Evolutionary conservation across 2,797 vertebrate genomes (phyloP).

Genomic region (Melanotaenia boesemani): DNA sequence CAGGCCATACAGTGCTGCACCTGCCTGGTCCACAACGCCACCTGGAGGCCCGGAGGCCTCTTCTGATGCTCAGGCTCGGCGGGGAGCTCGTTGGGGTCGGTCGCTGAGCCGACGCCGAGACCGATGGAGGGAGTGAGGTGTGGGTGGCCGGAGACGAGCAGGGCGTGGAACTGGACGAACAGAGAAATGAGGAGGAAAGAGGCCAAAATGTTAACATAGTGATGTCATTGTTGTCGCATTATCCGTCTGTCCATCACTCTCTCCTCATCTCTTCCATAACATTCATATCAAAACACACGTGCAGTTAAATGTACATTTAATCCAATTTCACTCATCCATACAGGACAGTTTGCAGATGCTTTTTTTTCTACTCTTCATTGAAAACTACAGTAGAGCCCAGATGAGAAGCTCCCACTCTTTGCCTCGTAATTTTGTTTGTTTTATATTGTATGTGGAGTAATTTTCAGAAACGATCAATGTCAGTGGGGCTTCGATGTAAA

Average conservation of each 20-base stretch:
- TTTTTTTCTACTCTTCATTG: neutral
- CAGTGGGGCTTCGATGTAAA: slow-evolving; percentile 11
- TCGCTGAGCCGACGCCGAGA: slow-evolving; percentile 36
- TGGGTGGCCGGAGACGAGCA: slow-evolving; percentile 86
- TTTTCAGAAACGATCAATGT: slow-evolving; percentile 36
- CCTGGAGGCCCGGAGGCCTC: slow-evolving; percentile 92
- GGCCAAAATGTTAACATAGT: slow-evolving; percentile 63
- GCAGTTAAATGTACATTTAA: slow-evolving; percentile 1
- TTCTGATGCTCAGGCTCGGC: slow-evolving; percentile 83
- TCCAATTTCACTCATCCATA: neutral
- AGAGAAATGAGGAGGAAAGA: slow-evolving; percentile 11
- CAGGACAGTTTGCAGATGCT: slow-evolving; percentile 1
- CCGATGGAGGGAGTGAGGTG: slow-evolving; percentile 77
- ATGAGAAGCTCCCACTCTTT: slow-evolving; percentile 13
- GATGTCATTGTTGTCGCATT: slow-evolving; percentile 50
- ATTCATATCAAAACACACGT: neutral
- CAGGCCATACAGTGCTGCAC: slow-evolving; percentile 98
- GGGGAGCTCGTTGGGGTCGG: slow-evolving; percentile 9
- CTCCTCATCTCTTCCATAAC: slow-evolving; percentile 16
- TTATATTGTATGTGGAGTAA: slow-evolving; percentile 59
- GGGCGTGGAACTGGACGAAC: slow-evolving; percentile 85
- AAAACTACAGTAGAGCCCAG: neutral
- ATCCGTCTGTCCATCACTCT: neutral
- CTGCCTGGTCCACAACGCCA: slow-evolving; percentile 94
- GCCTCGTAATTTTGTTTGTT: slow-evolving; percentile 55